Percentiles rank a stretch among this genome's conserved stretches.
phyloP scores from a whole-genome alignment of 2,888 invertebrate species.

The Drosophila merina region DNA sequence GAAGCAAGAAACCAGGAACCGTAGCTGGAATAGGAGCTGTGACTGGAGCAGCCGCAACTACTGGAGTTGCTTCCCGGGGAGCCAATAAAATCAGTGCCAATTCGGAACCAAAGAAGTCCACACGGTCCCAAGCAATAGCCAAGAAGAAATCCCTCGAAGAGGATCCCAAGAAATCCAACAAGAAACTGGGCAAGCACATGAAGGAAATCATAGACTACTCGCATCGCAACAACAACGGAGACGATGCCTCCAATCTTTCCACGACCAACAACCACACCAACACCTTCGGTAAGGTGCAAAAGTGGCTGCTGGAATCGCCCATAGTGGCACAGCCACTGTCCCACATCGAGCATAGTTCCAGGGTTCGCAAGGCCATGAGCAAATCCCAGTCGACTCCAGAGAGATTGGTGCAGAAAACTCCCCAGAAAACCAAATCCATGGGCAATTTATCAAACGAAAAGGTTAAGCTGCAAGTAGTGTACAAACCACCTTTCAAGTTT shows the following conservation, averaged over 20 bases:
- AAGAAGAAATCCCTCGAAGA: constrained; percentile 78
- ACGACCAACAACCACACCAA: constrained; percentile 84
- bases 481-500: constrained; percentile 94
- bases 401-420: constrained; percentile 87
- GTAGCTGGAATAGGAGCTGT: constrained; percentile 22
- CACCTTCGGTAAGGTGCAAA: constrained; percentile 91
- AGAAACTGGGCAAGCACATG: constrained; percentile 84
- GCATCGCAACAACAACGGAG: constrained; percentile 66
- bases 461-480: constrained; percentile 92
- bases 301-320: constrained; percentile 92
- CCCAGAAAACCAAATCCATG: constrained; percentile 88
- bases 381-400: constrained; percentile 94
- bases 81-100: constrained; percentile 65
- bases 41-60: constrained; percentile 62
- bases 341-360: constrained; percentile 83
- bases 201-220: constrained; percentile 92
- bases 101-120: constrained; percentile 53
- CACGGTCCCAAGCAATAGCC: constrained; percentile 43
- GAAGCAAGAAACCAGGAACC: constrained; percentile 63
- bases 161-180: constrained; percentile 82
- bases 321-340: constrained; percentile 83
- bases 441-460: constrained; percentile 89
- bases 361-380: constrained; percentile 86
- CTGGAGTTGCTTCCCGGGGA: constrained; percentile 35
- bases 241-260: constrained; percentile 81